A percentile compares a stretch with the other conserved stretches of the same genome.
These are phyloP conservation scores for Meloe dianella DNA, from an alignment of 2,888 invertebrate species.

Conservation along the genomic window DNA sequence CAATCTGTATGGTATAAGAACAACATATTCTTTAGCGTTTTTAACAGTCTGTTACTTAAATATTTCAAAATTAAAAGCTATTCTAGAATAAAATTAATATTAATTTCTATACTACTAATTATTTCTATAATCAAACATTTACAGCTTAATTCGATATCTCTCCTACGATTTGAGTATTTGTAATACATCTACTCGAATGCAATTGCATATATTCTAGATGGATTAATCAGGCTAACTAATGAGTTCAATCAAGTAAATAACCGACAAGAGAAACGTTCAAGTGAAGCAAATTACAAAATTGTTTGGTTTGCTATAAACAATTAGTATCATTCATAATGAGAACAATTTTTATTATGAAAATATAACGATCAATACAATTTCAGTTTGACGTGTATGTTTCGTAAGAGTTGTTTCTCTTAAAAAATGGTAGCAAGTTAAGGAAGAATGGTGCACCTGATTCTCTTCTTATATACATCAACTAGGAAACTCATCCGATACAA, in stretches of 20 bases:
- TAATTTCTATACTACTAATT: neutral
- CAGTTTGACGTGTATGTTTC: neutral
- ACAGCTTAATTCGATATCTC: neutral
- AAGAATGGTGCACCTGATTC: conserved; percentile 4
- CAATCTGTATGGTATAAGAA: neutral
- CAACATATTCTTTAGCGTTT: neutral
- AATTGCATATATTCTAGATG: conserved; percentile 13
- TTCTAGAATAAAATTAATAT: neutral
- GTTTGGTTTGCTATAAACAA: conserved; percentile 14
- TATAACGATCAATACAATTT: neutral
- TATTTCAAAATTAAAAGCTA: neutral
- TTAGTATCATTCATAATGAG: neutral
- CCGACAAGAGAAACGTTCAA: conserved; percentile 1
- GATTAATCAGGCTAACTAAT: conserved; percentile 13
- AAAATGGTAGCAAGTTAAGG: neutral
- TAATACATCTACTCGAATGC: neutral
- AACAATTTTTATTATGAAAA: neutral
- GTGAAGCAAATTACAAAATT: conserved; percentile 6
- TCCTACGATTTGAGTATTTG: neutral
- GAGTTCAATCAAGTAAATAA: conserved; percentile 12
- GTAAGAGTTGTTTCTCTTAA: neutral
- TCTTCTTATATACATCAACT: neutral
- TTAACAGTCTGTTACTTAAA: neutral
- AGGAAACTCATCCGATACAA: conserved; percentile 36
- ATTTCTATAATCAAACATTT: neutral